Evolutionary conservation across 2,113 vertebrate species (phyloP).

Genomic region (Terrapene triunguis): DNA sequence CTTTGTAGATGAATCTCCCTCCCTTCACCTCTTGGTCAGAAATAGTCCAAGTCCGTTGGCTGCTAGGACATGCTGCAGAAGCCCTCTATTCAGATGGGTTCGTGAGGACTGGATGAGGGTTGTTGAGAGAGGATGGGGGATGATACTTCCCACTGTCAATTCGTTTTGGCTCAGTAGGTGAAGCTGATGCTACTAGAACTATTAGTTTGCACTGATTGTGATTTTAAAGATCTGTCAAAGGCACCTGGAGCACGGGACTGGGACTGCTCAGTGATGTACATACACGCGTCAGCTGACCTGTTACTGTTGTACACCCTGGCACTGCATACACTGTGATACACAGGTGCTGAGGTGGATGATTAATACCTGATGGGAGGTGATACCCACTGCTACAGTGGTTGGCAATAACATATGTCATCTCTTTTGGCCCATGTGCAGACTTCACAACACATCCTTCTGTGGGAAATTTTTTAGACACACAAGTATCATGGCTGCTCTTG

Average conservation of each 20-base stretch:
- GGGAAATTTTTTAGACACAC: neutral
- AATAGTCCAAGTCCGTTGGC: neutral
- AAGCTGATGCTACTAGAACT: neutral
- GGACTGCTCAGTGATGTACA: too few relatives aligned
- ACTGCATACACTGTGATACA: too few relatives aligned
- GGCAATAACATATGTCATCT: neutral
- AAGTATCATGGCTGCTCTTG: too few relatives aligned
- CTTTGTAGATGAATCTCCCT: too few relatives aligned
- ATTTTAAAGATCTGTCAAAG: neutral
- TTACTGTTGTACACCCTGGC: too few relatives aligned
- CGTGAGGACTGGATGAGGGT: neutral
- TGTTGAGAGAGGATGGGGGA: neutral
- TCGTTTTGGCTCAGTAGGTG: neutral
- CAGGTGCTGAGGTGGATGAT: too few relatives aligned
- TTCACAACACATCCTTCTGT: neutral
- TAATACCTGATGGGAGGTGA: too few relatives aligned
- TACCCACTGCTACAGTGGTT: too few relatives aligned
- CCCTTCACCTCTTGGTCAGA: too few relatives aligned
- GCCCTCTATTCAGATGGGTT: neutral
- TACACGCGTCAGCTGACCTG: too few relatives aligned
- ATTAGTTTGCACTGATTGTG: neutral
- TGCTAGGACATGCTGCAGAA: neutral
- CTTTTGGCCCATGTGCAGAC: neutral
- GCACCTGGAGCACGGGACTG: too few relatives aligned
- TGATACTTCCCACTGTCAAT: neutral